These are phyloP conservation scores for Ladona fulva DNA, from an alignment of 1,140 invertebrate species.

Conservation along the genomic window DNA sequence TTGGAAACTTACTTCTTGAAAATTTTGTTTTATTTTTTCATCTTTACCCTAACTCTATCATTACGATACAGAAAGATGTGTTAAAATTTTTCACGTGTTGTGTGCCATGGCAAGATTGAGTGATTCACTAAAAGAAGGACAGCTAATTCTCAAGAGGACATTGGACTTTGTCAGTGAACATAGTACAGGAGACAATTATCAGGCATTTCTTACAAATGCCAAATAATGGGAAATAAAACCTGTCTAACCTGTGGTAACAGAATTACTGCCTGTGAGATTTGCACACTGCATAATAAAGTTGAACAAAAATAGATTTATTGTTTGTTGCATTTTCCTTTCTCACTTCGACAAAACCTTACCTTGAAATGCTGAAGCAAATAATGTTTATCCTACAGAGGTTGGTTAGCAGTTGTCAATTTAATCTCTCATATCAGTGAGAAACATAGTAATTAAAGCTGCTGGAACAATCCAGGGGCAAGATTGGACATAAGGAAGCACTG, in stretches of 20 bases:
- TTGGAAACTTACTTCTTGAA: background rate
- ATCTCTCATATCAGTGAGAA: too few relatives aligned
- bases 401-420: too few relatives aligned
- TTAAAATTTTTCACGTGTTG: background rate
- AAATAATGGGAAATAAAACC: background rate
- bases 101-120: background rate
- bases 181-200: background rate
- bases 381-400: too few relatives aligned
- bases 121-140: background rate
- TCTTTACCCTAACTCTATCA: background rate
- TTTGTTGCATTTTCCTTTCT: background rate
- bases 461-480: too few relatives aligned
- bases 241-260: background rate
- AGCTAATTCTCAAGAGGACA: background rate
- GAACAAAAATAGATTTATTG: background rate
- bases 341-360: too few relatives aligned
- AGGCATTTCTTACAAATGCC: background rate
- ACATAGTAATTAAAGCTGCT: too few relatives aligned
- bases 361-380: too few relatives aligned
- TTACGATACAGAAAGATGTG: background rate
- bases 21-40: background rate
- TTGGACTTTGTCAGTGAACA: background rate
- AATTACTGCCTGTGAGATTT: background rate
- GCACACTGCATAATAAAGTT: conserved; percentile 9
- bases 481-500: too few relatives aligned